Evolutionary conservation across 2,797 vertebrate species (phyloP).

Genomic region (Clamator glandarius): DNA sequence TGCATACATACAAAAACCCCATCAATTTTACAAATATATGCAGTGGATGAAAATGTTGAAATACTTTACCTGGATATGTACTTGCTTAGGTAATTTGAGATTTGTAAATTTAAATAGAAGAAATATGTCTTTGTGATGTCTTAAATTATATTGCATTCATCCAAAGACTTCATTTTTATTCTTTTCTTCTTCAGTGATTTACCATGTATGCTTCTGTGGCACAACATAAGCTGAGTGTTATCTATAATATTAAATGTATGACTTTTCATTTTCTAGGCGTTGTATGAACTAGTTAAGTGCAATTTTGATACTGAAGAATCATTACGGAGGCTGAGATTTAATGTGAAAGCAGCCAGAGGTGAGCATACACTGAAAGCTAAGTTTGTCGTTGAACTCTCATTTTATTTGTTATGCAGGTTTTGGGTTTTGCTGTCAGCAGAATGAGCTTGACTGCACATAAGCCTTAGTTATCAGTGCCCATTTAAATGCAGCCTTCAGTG

Average conservation of each 20-base stretch:
- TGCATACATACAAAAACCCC: accelerated
- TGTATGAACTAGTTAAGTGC: slow-evolving; percentile 97
- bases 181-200: background rate
- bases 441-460: background rate
- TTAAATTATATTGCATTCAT: background rate
- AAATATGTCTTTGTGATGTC: background rate
- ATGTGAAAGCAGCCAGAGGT: slow-evolving; percentile 96
- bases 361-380: slow-evolving; percentile 28
- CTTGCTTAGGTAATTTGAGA: background rate
- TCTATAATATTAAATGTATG: background rate
- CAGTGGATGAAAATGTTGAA: background rate
- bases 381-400: accelerated
- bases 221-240: too few species aligned
- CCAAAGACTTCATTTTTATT: background rate
- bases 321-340: slow-evolving; percentile 90
- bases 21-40: background rate
- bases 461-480: background rate
- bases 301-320: slow-evolving; percentile 96
- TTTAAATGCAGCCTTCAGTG: background rate
- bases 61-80: background rate
- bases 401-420: background rate
- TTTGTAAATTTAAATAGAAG: background rate
- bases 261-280: slow-evolving; percentile 79
- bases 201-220: background rate
- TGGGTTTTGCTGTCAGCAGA: background rate